Conservation (phyloP, 2,888 invertebrate genomes). For the Tinea semifulvella region DNA sequence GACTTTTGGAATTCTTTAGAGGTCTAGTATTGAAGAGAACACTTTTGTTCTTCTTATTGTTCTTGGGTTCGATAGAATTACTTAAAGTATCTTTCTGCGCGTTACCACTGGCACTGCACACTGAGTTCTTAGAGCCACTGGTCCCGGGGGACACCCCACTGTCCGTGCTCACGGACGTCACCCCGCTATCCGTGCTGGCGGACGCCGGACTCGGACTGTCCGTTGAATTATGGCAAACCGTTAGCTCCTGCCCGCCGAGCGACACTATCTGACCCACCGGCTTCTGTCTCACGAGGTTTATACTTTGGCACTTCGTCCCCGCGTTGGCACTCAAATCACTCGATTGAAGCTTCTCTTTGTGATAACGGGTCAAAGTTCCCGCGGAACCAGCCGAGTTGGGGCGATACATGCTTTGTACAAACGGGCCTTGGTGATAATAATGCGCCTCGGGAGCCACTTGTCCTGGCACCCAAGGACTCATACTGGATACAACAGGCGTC, state of each 20-base stretch:
- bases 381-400: constrained; percentile 57
- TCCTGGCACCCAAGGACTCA: constrained; percentile 48
- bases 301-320: constrained; percentile 47
- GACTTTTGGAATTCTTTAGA: constrained; percentile 58
- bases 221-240: constrained; percentile 37
- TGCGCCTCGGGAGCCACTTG: constrained; percentile 47
- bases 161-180: constrained; percentile 51
- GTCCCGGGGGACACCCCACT: constrained; percentile 34
- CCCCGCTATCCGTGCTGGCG: constrained; percentile 50
- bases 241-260: constrained; percentile 51
- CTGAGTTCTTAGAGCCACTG: constrained; percentile 37
- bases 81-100: constrained; percentile 5
- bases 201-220: constrained; percentile 55
- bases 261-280: constrained; percentile 60
- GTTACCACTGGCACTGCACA: constrained; percentile 30
- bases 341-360: constrained; percentile 29
- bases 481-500: constrained; percentile 44
- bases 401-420: constrained; percentile 50
- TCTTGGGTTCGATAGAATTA: constrained; percentile 35
- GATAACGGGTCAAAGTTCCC: constrained; percentile 54
- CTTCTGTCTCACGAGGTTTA: constrained; percentile 61
- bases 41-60: constrained; percentile 45
- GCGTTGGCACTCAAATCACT: constrained; percentile 13
- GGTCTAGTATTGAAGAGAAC: constrained; percentile 38
- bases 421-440: constrained; percentile 55